A percentile compares a stretch with the other conserved stretches of the same genome.
These are phyloP conservation scores for Orthonevra nobilis DNA, from an alignment of 2,888 invertebrate genomes.

Conservation along the genomic window DNA sequence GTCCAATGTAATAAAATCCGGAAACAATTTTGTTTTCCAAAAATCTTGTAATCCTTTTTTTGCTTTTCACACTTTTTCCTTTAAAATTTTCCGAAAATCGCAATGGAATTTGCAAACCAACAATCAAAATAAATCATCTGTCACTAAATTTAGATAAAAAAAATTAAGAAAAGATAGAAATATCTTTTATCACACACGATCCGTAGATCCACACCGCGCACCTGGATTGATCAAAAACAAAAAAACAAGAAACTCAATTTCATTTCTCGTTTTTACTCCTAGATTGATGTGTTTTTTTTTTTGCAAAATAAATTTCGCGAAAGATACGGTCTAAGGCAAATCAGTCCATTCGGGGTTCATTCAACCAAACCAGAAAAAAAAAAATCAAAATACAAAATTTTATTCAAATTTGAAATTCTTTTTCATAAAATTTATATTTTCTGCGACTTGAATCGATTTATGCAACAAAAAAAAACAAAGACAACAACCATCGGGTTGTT, in stretches of 20 bases:
- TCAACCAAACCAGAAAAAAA: slow-evolving; percentile 64
- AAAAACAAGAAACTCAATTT: too few relatives aligned
- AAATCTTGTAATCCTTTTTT: slow-evolving; percentile 51
- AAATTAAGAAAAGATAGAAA: too few relatives aligned
- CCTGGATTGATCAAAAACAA: slow-evolving; percentile 8
- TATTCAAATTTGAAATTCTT: not conserved
- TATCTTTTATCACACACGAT: slow-evolving; percentile 2
- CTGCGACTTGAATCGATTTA: too few relatives aligned
- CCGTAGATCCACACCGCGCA: slow-evolving; percentile 7
- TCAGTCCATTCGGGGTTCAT: slow-evolving; percentile 56
- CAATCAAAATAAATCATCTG: slow-evolving; percentile 13
- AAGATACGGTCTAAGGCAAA: not conserved
- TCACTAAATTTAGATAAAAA: slow-evolving; percentile 5
- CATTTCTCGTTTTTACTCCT: too few relatives aligned
- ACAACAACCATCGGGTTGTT: slow-evolving; percentile 44
- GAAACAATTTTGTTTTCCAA: too few relatives aligned
- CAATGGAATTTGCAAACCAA: not conserved
- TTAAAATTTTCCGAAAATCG: not conserved
- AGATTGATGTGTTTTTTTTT: too few relatives aligned
- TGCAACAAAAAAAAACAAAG: slow-evolving; percentile 9
- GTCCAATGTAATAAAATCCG: slow-evolving; percentile 44
- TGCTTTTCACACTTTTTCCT: not conserved
- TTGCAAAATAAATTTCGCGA: slow-evolving; percentile 5
- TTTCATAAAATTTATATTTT: too few relatives aligned
- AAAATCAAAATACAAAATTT: slow-evolving; percentile 38